phyloP scores from a whole-genome alignment of 2,113 vertebrate genomes.

The Aldabrachelys gigantea region DNA sequence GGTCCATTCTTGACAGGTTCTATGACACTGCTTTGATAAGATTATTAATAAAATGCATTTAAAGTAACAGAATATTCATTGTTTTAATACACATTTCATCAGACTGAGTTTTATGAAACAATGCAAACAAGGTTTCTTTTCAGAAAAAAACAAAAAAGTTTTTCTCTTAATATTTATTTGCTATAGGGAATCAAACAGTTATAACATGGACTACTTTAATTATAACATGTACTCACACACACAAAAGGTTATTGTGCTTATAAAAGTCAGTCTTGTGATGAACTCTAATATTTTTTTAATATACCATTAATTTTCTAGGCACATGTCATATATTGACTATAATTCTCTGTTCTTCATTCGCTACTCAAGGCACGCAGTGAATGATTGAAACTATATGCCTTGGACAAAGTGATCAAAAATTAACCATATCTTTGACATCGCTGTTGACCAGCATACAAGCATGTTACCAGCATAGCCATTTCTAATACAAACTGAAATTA shows the following conservation, averaged over 20 bases:
- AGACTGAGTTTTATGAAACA: not conserved
- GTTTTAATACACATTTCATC: constrained; percentile 46
- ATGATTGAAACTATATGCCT: constrained; percentile 40
- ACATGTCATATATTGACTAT: constrained; percentile 53
- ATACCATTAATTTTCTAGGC: constrained; percentile 66
- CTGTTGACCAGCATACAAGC: not conserved
- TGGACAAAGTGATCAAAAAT: constrained; percentile 48
- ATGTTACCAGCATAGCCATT: not conserved
- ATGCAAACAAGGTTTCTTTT: constrained; percentile 14
- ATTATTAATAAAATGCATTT: not conserved
- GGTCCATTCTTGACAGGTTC: not conserved
- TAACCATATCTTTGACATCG: constrained; percentile 52
- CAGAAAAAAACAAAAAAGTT: not conserved
- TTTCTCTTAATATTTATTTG: constrained; percentile 59
- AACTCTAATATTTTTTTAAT: constrained; percentile 64
- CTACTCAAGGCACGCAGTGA: constrained; percentile 46
- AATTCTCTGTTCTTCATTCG: constrained; percentile 43
- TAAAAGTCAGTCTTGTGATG: constrained; percentile 54
- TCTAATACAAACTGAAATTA: constrained; percentile 41
- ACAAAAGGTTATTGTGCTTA: constrained; percentile 59
- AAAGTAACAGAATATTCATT: not conserved
- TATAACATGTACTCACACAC: constrained; percentile 37
- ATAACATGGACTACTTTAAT: constrained; percentile 55
- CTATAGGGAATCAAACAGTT: constrained; percentile 40
- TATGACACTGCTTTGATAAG: not conserved